A percentile compares a stretch with the other conserved stretches of the same genome.
phyloP scores from a whole-genome alignment of 2,797 vertebrate genomes.

The Chiroxiphia lanceolata region DNA sequence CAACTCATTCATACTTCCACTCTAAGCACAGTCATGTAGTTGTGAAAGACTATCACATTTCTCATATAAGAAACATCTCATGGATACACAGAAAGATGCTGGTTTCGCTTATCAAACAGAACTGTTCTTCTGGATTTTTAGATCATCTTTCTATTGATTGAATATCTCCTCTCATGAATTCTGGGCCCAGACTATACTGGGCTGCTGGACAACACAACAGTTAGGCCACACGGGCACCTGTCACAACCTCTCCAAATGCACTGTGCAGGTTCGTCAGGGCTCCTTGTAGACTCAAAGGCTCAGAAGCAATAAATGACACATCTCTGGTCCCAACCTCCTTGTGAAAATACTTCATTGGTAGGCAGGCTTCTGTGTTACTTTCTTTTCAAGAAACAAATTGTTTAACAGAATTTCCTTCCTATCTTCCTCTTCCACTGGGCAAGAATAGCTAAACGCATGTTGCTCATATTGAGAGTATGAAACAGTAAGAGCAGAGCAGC shows the following conservation, averaged over 20 bases:
- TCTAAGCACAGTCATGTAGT: not conserved
- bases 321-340: not conserved
- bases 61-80: not conserved
- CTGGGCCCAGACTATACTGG: not conserved
- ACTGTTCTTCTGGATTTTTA: not conserved
- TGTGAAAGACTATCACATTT: not conserved
- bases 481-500: not conserved
- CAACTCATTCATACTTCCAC: not conserved
- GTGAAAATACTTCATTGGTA: not conserved
- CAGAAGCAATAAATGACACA: not conserved
- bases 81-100: not conserved
- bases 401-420: not conserved
- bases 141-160: not conserved
- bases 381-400: not conserved
- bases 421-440: not conserved
- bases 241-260: not conserved
- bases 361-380: not conserved
- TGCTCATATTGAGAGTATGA: not conserved
- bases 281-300: not conserved
- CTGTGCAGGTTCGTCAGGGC: accelerated
- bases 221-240: not conserved
- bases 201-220: not conserved
- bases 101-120: not conserved
- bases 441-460: not conserved
- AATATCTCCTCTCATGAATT: not conserved